Conservation (phyloP, 2,888 invertebrate species). For the Steinernema scapterisci region DNA sequence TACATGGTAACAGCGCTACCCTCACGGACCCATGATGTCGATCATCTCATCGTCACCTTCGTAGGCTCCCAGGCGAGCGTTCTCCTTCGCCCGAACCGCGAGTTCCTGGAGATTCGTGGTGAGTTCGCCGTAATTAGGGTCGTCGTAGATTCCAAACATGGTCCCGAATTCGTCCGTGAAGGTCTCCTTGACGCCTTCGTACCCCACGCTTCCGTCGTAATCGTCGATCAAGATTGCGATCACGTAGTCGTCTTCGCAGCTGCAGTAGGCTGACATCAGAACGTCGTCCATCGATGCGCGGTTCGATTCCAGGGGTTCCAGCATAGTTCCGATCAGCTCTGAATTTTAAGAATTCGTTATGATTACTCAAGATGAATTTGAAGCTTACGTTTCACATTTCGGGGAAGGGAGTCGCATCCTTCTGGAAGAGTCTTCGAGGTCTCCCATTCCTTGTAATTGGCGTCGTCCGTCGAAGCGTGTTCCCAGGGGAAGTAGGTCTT, state of each 20-base stretch:
- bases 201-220: too few relatives aligned
- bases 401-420: background rate
- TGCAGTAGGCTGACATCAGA: background rate
- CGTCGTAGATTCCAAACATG: background rate
- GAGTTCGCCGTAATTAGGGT: background rate
- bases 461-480: background rate
- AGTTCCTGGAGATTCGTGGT: background rate
- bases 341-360: background rate
- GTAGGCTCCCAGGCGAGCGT: background rate
- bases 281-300: conserved; percentile 1
- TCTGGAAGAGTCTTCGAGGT: background rate
- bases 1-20: too few relatives aligned
- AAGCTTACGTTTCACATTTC: background rate
- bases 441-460: background rate
- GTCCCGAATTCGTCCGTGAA: conserved; percentile 4
- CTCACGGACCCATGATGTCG: background rate
- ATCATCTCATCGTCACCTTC: background rate
- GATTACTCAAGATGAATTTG: background rate
- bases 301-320: background rate
- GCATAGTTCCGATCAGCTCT: background rate
- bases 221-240: too few relatives aligned
- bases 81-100: background rate
- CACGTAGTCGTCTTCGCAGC: background rate
- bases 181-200: background rate
- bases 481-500: background rate